Conservation (phyloP, 1,140 invertebrate species). For the Pseudachorutes palmiensis region DNA sequence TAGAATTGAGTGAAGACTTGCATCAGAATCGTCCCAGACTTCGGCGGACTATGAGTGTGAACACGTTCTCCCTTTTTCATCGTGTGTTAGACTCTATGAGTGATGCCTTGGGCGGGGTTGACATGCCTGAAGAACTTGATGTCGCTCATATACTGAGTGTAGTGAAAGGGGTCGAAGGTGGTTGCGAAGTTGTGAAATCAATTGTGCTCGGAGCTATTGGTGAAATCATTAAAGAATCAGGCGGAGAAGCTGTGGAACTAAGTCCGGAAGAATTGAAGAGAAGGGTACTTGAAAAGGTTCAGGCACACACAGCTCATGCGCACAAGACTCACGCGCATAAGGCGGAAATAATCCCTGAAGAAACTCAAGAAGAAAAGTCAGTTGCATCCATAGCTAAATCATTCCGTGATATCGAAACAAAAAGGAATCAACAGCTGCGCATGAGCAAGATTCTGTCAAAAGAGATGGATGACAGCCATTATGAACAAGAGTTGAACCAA, state of each 20-base stretch:
- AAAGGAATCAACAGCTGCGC: not conserved
- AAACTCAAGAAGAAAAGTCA: not conserved
- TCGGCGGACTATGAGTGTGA: conserved; percentile 13
- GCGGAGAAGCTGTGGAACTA: not conserved
- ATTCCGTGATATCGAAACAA: not conserved
- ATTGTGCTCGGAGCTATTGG: conserved; percentile 8
- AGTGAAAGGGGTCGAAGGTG: conserved; percentile 6
- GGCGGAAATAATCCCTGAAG: not conserved
- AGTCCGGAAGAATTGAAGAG: conserved; percentile 5
- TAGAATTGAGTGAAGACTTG: conserved; percentile 2
- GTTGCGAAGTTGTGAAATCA: not conserved
- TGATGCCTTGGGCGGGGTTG: conserved; percentile 1
- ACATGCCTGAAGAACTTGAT: conserved; percentile 3
- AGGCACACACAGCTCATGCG: not conserved
- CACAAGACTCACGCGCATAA: too few species aligned
- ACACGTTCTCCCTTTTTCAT: conserved; percentile 20
- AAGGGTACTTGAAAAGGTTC: conserved; percentile 11
- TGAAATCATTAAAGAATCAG: conserved; percentile 16
- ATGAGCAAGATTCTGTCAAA: conserved; percentile 7
- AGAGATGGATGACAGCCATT: not conserved
- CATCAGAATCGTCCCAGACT: conserved; percentile 3
- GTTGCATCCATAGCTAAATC: not conserved
- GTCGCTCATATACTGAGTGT: conserved; percentile 3
- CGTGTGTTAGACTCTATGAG: conserved; percentile 18
- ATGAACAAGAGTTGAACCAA: not conserved